phyloP scores from a whole-genome alignment of 2,888 invertebrate species.

The Temnothorax ravouxi region DNA sequence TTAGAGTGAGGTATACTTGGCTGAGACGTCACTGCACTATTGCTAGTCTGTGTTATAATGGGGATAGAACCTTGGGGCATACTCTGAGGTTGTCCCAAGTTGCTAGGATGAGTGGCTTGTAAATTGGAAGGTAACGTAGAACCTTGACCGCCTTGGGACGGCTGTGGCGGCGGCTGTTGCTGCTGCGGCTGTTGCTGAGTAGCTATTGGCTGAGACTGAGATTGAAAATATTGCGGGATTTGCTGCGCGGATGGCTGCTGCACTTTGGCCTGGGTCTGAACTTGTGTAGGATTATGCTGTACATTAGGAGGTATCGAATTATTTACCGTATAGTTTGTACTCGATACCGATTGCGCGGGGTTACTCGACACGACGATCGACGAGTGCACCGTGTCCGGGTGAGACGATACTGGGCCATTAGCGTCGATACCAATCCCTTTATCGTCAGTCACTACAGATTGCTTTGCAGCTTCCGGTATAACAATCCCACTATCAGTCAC shows the following conservation, averaged over 20 bases:
- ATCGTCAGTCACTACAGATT: constrained; percentile 78
- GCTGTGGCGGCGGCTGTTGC: constrained; percentile 77
- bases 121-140: constrained; percentile 89
- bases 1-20: constrained; percentile 79
- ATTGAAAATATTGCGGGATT: constrained; percentile 80
- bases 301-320: constrained; percentile 86
- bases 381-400: constrained; percentile 77
- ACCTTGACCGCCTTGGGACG: constrained; percentile 87
- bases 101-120: constrained; percentile 87
- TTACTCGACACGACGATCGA: constrained; percentile 76
- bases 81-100: constrained; percentile 88
- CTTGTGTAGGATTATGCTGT: constrained; percentile 88
- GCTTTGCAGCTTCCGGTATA: constrained; percentile 80
- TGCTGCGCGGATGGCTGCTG: constrained; percentile 82
- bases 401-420: constrained; percentile 82
- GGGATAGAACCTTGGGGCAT: constrained; percentile 89
- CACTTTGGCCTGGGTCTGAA: constrained; percentile 87
- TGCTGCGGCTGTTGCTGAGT: constrained; percentile 76
- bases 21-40: constrained; percentile 78
- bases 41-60: constrained; percentile 87
- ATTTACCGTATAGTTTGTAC: constrained; percentile 76
- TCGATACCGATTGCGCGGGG: constrained; percentile 79
- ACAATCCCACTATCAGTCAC: constrained; percentile 84
- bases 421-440: constrained; percentile 79
- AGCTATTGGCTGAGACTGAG: constrained; percentile 78